Evolutionary conservation across 2,888 invertebrate genomes (phyloP).

Genomic region (Phengaris alcon): DNA sequence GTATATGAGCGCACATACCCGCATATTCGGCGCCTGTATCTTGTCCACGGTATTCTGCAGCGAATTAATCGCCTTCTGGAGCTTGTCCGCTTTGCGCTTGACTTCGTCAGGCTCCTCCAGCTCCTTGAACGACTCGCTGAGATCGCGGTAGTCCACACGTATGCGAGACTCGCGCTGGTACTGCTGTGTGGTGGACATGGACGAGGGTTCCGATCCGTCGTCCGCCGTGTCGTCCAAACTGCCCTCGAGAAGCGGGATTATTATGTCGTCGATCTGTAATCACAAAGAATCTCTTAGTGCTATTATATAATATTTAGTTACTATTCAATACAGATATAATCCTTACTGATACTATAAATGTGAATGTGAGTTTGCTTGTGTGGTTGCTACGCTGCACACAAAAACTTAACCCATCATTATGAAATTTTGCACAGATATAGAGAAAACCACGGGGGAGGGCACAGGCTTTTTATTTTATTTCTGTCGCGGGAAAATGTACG

Average conservation of each 20-base stretch:
- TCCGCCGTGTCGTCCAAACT: constrained; percentile 92
- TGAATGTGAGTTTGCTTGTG: no score
- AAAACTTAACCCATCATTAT: no score
- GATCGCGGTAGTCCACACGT: constrained; percentile 88
- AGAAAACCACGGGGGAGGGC: no score
- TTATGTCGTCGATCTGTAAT: constrained; percentile 93
- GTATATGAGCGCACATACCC: constrained; percentile 67
- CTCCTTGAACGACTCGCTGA: constrained; percentile 89
- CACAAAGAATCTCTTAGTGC: no score
- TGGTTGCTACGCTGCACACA: no score
- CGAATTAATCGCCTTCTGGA: constrained; percentile 90
- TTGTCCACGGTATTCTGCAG: constrained; percentile 92
- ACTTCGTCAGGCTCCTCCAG: constrained; percentile 93
- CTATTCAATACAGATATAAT: no score
- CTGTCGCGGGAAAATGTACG: no score
- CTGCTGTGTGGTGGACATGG: constrained; percentile 81
- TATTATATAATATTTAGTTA: no score
- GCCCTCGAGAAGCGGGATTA: constrained; percentile 93
- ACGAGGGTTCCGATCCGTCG: constrained; percentile 73
- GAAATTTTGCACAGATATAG: no score
- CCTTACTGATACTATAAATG: no score
- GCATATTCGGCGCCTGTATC: constrained; percentile 98
- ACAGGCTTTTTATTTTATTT: no score
- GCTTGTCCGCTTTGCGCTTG: constrained; percentile 89
- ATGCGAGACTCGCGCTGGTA: constrained; percentile 86